Conservation (phyloP, 2,113 vertebrate species). For the Ammodytes marinus region DNA sequence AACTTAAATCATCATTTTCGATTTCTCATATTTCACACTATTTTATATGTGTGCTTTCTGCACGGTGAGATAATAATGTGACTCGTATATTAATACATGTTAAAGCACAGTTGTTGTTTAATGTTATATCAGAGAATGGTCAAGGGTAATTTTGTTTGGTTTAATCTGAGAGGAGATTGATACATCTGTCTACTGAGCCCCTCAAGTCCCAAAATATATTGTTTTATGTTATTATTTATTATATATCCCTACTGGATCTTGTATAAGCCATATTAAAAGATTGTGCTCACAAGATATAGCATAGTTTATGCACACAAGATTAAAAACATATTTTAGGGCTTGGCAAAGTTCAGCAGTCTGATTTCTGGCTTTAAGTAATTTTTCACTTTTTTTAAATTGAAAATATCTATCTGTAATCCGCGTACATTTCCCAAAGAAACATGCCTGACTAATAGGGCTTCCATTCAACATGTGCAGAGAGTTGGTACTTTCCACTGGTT, state of each 20-base stretch:
- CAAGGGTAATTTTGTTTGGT: not conserved
- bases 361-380: slow-evolving; percentile 5
- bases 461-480: slow-evolving; percentile 13
- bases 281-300: not conserved
- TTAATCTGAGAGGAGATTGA: not conserved
- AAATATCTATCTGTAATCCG: not conserved
- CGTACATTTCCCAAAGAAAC: slow-evolving; percentile 12
- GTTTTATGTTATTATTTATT: not conserved
- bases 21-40: no score
- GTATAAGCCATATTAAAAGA: no score
- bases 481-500: slow-evolving; percentile 51
- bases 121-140: no score
- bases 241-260: no score
- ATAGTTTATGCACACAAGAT: not conserved
- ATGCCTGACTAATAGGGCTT: slow-evolving; percentile 16
- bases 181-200: not conserved
- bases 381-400: not conserved
- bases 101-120: no score
- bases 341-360: not conserved
- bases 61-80: no score
- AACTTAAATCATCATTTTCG: no score
- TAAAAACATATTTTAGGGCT: not conserved
- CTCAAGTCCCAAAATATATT: not conserved
- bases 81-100: no score
- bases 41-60: no score